Percentiles rank a stretch among this genome's conserved stretches.
Conservation (phyloP, 2,113 vertebrate species). For the Verasper variegatus region DNA sequence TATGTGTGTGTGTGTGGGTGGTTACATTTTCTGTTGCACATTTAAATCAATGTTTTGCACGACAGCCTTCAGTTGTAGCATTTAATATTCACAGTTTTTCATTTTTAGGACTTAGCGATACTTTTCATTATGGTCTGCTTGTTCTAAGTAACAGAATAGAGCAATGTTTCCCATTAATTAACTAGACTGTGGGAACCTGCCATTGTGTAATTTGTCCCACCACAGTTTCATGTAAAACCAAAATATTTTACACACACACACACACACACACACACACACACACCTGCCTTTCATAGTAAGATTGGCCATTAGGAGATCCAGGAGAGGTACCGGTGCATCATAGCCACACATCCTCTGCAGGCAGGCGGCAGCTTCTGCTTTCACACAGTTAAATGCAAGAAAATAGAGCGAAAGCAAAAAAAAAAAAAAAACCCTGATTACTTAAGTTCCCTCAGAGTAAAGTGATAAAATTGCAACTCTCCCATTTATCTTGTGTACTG, state of each 20-base stretch:
- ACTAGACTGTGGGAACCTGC: neutral
- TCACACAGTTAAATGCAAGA: neutral
- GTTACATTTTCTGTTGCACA: neutral
- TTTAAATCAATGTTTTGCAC: neutral
- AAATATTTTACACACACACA: neutral
- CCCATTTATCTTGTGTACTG: neutral
- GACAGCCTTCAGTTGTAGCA: too few species aligned
- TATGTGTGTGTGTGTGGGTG: neutral
- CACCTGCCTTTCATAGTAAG: neutral
- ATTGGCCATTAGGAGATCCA: neutral
- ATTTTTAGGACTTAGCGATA: neutral
- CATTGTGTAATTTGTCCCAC: too few species aligned
- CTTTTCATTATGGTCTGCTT: too few species aligned
- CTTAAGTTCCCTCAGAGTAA: neutral
- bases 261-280: neutral
- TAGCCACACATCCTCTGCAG: neutral
- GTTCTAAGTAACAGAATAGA: too few species aligned
- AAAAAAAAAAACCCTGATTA: neutral
- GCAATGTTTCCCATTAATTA: neutral
- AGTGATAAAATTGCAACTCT: slow-evolving; percentile 6
- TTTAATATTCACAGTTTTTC: neutral
- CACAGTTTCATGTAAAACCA: too few species aligned
- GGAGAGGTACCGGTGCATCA: neutral
- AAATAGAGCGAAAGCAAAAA: neutral
- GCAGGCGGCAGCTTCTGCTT: neutral